phyloP scores from a whole-genome alignment of 2,888 invertebrate species.

The Endotricha flammealis region DNA sequence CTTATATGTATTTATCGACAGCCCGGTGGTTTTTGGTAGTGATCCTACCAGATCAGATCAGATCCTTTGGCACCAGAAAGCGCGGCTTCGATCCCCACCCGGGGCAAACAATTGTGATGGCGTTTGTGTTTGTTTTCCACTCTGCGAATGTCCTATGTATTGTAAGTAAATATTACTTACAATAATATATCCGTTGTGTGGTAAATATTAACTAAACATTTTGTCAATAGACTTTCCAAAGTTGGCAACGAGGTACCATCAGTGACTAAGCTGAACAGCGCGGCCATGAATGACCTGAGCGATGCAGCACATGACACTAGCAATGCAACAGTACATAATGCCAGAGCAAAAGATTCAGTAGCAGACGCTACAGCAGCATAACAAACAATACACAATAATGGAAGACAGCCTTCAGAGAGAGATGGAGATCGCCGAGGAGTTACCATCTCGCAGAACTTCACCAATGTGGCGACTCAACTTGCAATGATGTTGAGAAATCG shows the following conservation, averaged over 20 bases:
- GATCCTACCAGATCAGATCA: too few relatives aligned
- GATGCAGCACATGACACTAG: slow-evolving; percentile 55
- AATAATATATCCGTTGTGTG: too few relatives aligned
- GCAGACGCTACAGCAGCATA: slow-evolving; percentile 60
- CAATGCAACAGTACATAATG: slow-evolving; percentile 45
- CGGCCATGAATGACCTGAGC: slow-evolving; percentile 60
- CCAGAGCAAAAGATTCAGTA: slow-evolving; percentile 34
- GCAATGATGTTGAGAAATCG: slow-evolving; percentile 78
- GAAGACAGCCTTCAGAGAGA: slow-evolving; percentile 66
- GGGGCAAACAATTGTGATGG: too few relatives aligned
- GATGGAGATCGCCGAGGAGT: slow-evolving; percentile 60
- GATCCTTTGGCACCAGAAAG: too few relatives aligned
- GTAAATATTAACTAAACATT: too few relatives aligned
- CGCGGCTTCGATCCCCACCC: too few relatives aligned
- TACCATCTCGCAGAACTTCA: slow-evolving; percentile 67
- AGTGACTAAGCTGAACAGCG: slow-evolving; percentile 54
- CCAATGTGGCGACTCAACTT: slow-evolving; percentile 79
- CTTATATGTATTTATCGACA: too few relatives aligned
- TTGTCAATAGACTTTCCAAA: slow-evolving; percentile 53
- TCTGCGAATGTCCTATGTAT: too few relatives aligned
- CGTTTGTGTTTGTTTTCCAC: too few relatives aligned
- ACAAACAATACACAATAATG: slow-evolving; percentile 51
- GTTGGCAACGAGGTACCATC: slow-evolving; percentile 61
- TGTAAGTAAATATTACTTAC: too few relatives aligned
- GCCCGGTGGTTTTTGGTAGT: too few relatives aligned